A percentile compares a stretch with the other conserved stretches of the same genome.
These are phyloP conservation scores for Cotesia congregata DNA, from an alignment of 2,888 invertebrate species.

Conservation along the genomic window DNA sequence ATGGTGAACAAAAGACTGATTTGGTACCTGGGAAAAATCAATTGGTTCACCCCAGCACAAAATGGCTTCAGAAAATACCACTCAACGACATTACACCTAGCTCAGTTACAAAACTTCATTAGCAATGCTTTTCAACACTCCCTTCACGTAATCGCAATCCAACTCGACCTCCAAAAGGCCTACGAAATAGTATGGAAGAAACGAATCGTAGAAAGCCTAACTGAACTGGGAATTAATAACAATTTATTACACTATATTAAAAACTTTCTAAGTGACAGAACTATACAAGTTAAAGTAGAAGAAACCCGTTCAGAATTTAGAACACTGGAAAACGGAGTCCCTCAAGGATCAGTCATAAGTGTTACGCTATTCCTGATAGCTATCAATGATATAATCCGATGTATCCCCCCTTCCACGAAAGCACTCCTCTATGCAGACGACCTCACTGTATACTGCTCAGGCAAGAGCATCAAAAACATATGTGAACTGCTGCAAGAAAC, in stretches of 20 bases:
- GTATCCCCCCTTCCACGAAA: background rate
- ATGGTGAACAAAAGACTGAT: conserved; percentile 25
- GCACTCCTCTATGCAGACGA: conserved; percentile 29
- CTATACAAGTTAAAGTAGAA: conserved; percentile 25
- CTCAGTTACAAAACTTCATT: conserved; percentile 24
- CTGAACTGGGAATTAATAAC: conserved; percentile 10
- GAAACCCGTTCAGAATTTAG: background rate
- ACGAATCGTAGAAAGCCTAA: conserved; percentile 1
- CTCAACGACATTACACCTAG: conserved; percentile 26
- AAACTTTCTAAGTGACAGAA: conserved; percentile 30
- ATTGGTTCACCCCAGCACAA: conserved; percentile 12
- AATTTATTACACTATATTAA: conserved; percentile 19
- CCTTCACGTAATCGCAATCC: conserved; percentile 33
- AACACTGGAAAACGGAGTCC: conserved; percentile 23
- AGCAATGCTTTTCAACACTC: conserved; percentile 39
- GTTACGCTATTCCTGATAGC: conserved; percentile 27
- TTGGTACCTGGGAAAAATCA: conserved; percentile 27
- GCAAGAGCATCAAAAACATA: conserved; percentile 19
- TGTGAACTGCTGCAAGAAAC: conserved; percentile 19
- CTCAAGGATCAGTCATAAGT: conserved; percentile 35
- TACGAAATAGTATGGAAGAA: conserved; percentile 32
- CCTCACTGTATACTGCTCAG: conserved; percentile 28
- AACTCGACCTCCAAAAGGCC: conserved; percentile 22
- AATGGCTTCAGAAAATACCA: conserved; percentile 25
- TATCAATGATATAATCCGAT: conserved; percentile 27